Base-by-base conservation (phyloP, 2,888 invertebrate species). In the Apodemia zela region DNA sequence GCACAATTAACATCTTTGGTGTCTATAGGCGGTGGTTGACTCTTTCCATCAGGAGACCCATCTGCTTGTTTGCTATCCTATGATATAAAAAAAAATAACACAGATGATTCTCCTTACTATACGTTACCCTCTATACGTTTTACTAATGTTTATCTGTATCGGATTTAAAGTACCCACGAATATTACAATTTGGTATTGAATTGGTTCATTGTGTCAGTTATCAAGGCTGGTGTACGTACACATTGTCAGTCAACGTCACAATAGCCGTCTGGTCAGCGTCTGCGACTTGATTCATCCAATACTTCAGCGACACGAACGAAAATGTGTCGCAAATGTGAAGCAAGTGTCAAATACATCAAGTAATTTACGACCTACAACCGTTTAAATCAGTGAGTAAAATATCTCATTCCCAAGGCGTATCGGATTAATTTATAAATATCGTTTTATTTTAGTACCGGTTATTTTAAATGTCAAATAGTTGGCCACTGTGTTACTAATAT, bases 221-320 rank as follows among this genome's bases (percentile, higher is more conserved):
- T 67, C 68, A 63, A 66, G 67, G 63, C 59, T 67, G 64, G 60
- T 65, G 54, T 33, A 6, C 6, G 33, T 33, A 33, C 33, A 33
- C 33, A 33, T 89, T 90, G 87, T 77, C 78, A 65, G 67, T 74
- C 81, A 75, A 79, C 85, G 88, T 87, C 87, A 89, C 84, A 89
- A 88, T 87, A 76, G 78, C 77, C 74, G 89, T 90, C 89, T 90
- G 82, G 82, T 77, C 73, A 71, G 73, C 76, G 90, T 90, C 89
- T 90, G 74, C 84, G 81, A 71, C 79, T 81, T 80, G 79, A 82
- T 75, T 82, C 81, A 81, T 78, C 59, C 58, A 21, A 64, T 62
- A 61, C 59, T 61, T 63, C 61, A 60, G 5, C 42, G 15, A 42
- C 11, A 38, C 38, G 13, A 42, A 42, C 42, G 42, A 15, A 15